Evolutionary conservation across 2,113 vertebrate genomes (phyloP).

Genomic region (Chaetorhynchus papuensis): DNA sequence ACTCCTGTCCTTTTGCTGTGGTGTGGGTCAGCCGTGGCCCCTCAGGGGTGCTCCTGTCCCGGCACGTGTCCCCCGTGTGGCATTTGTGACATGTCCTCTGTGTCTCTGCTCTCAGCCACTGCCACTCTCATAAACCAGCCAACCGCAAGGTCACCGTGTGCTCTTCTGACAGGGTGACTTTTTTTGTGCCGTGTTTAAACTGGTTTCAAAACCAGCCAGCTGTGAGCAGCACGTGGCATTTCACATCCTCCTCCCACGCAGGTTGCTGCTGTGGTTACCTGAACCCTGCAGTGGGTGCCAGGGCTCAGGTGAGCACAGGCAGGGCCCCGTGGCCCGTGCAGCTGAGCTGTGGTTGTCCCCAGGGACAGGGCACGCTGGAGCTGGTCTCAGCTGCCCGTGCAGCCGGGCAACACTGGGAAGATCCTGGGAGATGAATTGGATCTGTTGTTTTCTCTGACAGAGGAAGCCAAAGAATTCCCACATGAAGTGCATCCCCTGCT

Average conservation of each 20-base stretch:
- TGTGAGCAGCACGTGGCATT: neutral
- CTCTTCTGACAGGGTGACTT: neutral
- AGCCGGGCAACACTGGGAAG: slow-evolving; percentile 12
- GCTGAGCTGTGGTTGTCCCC: neutral
- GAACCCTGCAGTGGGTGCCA: neutral
- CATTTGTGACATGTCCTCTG: neutral
- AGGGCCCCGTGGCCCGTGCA: accelerated
- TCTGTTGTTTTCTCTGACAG: slow-evolving; percentile 28
- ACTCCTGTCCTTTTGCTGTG: neutral
- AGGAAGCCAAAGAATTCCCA: slow-evolving; percentile 43
- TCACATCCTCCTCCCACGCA: neutral
- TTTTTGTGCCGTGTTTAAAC: neutral
- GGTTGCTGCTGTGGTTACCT: neutral
- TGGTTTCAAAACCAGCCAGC: neutral
- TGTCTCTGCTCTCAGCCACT: neutral
- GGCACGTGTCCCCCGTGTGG: accelerated
- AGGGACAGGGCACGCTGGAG: neutral
- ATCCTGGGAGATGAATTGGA: neutral
- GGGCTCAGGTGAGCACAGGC: neutral
- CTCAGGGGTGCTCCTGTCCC: neutral
- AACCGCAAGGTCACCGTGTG: neutral
- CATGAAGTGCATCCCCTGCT: slow-evolving; percentile 4
- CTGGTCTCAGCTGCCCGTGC: slow-evolving; percentile 5
- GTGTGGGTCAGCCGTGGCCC: accelerated
- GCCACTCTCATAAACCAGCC: neutral